Conservation (phyloP, 2,113 vertebrate species). For the Lagopus muta region DNA sequence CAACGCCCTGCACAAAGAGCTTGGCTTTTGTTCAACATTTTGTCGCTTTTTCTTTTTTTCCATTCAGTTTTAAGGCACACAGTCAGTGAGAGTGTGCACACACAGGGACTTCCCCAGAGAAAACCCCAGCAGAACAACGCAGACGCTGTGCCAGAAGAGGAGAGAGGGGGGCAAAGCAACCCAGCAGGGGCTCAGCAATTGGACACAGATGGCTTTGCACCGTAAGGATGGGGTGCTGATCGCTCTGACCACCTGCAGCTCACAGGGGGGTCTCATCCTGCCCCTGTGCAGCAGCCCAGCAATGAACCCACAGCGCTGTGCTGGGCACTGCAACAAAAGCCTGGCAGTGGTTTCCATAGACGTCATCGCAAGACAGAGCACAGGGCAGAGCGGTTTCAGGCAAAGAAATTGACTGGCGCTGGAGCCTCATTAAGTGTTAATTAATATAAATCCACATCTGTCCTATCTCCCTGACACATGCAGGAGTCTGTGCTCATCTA, state of each 20-base stretch:
- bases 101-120: neutral
- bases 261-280: neutral
- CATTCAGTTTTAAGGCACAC: neutral
- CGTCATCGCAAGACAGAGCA: neutral
- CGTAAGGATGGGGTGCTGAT: neutral
- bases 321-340: neutral
- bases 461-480: neutral
- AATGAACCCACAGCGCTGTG: neutral
- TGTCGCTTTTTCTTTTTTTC: no score
- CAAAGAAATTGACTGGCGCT: neutral
- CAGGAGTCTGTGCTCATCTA: neutral
- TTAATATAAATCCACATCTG: conserved; percentile 17
- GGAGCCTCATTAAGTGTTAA: conserved; percentile 43
- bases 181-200: neutral
- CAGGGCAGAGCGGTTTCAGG: neutral
- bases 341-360: neutral
- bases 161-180: fast-evolving
- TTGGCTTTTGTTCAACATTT: neutral
- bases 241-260: neutral
- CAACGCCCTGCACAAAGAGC: neutral
- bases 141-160: fast-evolving
- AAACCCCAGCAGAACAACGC: neutral
- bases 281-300: neutral
- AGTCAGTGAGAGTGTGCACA: neutral
- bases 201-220: neutral